Percentiles rank a stretch among this genome's conserved stretches.
These are phyloP conservation scores for Cotesia vestalis DNA, from an alignment of 1,140 invertebrate species.

Conservation along the genomic window DNA sequence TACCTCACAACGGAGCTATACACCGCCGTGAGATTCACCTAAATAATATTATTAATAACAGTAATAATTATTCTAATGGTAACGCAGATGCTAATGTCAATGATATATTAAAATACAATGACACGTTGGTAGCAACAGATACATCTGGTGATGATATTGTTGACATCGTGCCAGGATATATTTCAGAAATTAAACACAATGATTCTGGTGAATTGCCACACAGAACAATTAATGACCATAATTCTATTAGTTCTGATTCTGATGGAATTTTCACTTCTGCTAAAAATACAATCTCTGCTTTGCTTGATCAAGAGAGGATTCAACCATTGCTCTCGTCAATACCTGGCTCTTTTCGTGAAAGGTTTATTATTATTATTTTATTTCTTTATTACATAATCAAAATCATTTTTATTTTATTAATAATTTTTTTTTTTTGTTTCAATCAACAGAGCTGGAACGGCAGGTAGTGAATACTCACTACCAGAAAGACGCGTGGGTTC, in stretches of 20 bases:
- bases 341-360: slow-evolving; percentile 69
- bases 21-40: slow-evolving; percentile 40
- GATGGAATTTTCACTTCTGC: slow-evolving; percentile 70
- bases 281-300: slow-evolving; percentile 52
- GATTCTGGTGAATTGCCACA: slow-evolving; percentile 35
- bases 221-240: slow-evolving; percentile 62
- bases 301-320: slow-evolving; percentile 55
- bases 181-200: slow-evolving; percentile 25
- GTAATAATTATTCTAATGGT: slow-evolving; percentile 26
- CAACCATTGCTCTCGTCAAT: slow-evolving; percentile 56
- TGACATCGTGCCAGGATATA: slow-evolving; percentile 40
- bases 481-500: slow-evolving; percentile 67
- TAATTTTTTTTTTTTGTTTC: not conserved
- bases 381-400: not conserved
- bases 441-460: slow-evolving; percentile 69
- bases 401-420: not conserved
- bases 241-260: slow-evolving; percentile 74
- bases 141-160: slow-evolving; percentile 44
- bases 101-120: slow-evolving; percentile 31
- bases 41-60: too few relatives aligned
- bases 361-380: slow-evolving; percentile 60
- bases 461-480: slow-evolving; percentile 68
- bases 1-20: slow-evolving; percentile 63
- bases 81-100: slow-evolving; percentile 33
- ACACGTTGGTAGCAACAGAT: slow-evolving; percentile 34